phyloP scores from a whole-genome alignment of 2,113 vertebrate genomes.

The Hydrolagus affinis region DNA sequence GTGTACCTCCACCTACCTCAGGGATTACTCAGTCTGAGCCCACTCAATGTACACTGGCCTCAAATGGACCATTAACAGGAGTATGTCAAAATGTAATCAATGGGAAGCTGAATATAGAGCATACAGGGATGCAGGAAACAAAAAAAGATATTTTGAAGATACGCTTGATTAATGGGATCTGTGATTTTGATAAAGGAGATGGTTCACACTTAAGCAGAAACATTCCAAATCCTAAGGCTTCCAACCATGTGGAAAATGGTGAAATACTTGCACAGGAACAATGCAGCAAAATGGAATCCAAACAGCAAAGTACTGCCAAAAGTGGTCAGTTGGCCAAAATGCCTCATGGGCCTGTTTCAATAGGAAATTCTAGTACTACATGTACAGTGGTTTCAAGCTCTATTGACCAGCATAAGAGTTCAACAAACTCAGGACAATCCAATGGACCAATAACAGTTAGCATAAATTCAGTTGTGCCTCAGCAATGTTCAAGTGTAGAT shows the following conservation, averaged over 20 bases:
- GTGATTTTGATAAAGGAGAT: constrained; percentile 89
- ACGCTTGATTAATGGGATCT: constrained; percentile 89
- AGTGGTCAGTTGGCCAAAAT: constrained; percentile 84
- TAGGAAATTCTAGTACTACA: constrained; percentile 63
- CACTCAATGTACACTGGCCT: constrained; percentile 65
- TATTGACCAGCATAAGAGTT: constrained; percentile 63
- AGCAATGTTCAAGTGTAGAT: constrained; percentile 79
- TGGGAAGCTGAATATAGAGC: constrained; percentile 78
- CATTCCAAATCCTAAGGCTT: constrained; percentile 99
- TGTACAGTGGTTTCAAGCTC: constrained; percentile 59
- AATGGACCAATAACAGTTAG: constrained; percentile 84
- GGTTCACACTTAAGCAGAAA: constrained; percentile 88
- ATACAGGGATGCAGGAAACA: constrained; percentile 57
- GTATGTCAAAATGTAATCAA: constrained; percentile 70
- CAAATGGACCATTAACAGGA: constrained; percentile 80
- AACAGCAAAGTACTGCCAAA: constrained; percentile 97
- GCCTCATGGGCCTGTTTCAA: constrained; percentile 82
- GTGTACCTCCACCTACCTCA: constrained; percentile 99
- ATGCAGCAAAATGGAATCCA: constrained; percentile 66
- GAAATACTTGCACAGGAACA: constrained; percentile 76
- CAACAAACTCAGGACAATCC: constrained; percentile 72
- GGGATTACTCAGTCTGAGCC: constrained; percentile 87
- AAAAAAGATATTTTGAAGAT: constrained; percentile 76
- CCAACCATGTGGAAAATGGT: constrained; percentile 96
- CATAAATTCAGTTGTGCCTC: constrained; percentile 75